phyloP scores from a whole-genome alignment of 92 coral and sea anemone genomes.

The Palythoa grandiflora region DNA sequence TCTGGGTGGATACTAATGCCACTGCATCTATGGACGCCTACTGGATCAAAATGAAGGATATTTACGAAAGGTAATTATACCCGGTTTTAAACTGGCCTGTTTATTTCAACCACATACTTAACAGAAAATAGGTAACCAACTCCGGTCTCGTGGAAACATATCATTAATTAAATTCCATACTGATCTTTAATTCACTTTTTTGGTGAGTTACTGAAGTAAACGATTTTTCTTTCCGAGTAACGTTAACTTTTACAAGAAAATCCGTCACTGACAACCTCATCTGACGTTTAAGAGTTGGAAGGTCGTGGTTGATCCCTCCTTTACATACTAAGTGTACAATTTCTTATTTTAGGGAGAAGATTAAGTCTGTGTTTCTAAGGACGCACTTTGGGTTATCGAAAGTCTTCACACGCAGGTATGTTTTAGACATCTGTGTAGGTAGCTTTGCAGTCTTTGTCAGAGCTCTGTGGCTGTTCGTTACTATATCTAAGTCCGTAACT shows the following conservation, averaged over 20 bases:
- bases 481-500: no score
- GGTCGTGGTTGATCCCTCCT: not conserved
- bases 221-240: no score
- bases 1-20: constrained; percentile 71
- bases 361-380: constrained; percentile 75
- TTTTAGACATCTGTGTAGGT: not conserved
- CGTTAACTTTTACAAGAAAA: not conserved
- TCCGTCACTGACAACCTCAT: not conserved
- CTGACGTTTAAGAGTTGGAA: not conserved
- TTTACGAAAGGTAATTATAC: constrained; percentile 15
- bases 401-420: constrained; percentile 21
- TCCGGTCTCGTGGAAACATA: no score
- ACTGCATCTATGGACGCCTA: constrained; percentile 36
- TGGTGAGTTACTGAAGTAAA: no score
- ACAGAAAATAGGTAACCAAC: not conserved
- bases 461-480: no score
- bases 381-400: constrained; percentile 79
- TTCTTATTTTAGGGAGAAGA: constrained; percentile 27
- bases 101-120: not conserved
- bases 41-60: constrained; percentile 37
- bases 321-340: not conserved
- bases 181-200: no score
- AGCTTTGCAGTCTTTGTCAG: no score
- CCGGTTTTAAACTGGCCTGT: not conserved
- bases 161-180: no score